phyloP scores from a whole-genome alignment of 2,888 invertebrate genomes.

The Drosophila parthenogenetica region DNA sequence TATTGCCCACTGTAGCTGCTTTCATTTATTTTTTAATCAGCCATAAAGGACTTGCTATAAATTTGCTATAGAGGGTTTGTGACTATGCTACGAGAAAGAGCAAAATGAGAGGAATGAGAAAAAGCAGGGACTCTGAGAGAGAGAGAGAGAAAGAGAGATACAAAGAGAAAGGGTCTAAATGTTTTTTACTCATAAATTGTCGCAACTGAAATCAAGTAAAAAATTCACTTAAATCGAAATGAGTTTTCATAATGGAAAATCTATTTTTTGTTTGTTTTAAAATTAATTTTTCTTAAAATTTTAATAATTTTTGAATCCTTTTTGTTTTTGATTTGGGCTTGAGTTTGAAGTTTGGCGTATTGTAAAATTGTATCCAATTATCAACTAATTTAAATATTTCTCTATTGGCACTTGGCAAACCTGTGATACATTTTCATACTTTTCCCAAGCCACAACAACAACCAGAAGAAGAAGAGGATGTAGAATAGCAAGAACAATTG shows the following conservation, averaged over 20 bases:
- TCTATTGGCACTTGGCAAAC: slow-evolving; percentile 39
- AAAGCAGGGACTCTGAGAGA: not conserved
- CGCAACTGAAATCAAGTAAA: slow-evolving; percentile 28
- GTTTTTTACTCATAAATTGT: slow-evolving; percentile 39
- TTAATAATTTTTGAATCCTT: not conserved
- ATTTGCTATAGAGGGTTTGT: slow-evolving; percentile 27
- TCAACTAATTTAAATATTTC: slow-evolving; percentile 46
- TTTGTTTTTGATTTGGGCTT: slow-evolving; percentile 4
- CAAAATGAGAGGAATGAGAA: too few species aligned
- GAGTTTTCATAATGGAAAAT: slow-evolving; percentile 37
- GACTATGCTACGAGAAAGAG: slow-evolving; percentile 29
- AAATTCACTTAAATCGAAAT: slow-evolving; percentile 43
- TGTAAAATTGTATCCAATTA: slow-evolving; percentile 31
- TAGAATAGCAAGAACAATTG: slow-evolving; percentile 16
- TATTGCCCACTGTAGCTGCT: not conserved
- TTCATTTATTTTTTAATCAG: not conserved
- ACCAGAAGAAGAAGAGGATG: not conserved
- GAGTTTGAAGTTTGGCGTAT: not conserved
- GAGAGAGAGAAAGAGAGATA: not conserved
- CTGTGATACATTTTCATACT: slow-evolving; percentile 25
- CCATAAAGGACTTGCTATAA: slow-evolving; percentile 47
- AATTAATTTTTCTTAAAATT: slow-evolving; percentile 3
- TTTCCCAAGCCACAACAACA: slow-evolving; percentile 23
- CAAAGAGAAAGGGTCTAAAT: not conserved
- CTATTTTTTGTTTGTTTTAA: slow-evolving; percentile 24